phyloP scores from a whole-genome alignment of 2,888 invertebrate genomes.

The Drosophila melanocephala region DNA sequence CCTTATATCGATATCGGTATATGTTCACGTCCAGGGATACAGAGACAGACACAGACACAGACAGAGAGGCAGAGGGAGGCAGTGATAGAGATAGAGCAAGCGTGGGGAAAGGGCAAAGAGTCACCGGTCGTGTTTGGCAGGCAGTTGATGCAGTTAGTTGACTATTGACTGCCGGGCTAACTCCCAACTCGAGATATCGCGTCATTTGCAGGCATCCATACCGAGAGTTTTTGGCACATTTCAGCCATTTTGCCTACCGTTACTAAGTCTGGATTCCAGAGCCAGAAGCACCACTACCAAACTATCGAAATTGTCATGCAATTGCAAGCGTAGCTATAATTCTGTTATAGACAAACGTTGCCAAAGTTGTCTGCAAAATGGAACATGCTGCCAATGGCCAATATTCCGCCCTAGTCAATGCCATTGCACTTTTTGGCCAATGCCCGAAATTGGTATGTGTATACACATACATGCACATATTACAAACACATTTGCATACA shows the following conservation, averaged over 20 bases:
- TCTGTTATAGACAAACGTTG: constrained; percentile 76
- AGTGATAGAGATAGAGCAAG: constrained; percentile 9
- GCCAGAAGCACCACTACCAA: constrained; percentile 18
- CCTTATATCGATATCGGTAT: constrained; percentile 77
- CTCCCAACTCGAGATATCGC: constrained; percentile 67
- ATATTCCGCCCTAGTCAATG: constrained; percentile 59
- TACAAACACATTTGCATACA: constrained; percentile 47
- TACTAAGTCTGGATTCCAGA: constrained; percentile 29
- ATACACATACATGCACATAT: constrained; percentile 14
- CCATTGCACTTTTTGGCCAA: constrained; percentile 52
- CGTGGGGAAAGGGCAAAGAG: constrained; percentile 28
- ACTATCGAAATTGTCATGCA: constrained; percentile 40
- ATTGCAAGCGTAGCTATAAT: constrained; percentile 65
- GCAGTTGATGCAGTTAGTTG: constrained; percentile 76
- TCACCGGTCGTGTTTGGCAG: constrained; percentile 62
- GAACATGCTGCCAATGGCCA: constrained; percentile 66
- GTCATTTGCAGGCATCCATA: constrained; percentile 69
- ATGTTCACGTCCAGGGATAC: constrained; percentile 30
- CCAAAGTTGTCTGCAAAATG: constrained; percentile 68
- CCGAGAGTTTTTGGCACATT: constrained; percentile 71
- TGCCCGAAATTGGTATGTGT: constrained; percentile 67
- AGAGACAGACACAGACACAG: constrained; percentile 21
- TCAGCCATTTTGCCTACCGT: constrained; percentile 42
- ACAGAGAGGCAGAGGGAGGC: neutral
- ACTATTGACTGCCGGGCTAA: constrained; percentile 71